Conservation (phyloP, 2,888 invertebrate genomes). For the Apotomis betuletana region DNA sequence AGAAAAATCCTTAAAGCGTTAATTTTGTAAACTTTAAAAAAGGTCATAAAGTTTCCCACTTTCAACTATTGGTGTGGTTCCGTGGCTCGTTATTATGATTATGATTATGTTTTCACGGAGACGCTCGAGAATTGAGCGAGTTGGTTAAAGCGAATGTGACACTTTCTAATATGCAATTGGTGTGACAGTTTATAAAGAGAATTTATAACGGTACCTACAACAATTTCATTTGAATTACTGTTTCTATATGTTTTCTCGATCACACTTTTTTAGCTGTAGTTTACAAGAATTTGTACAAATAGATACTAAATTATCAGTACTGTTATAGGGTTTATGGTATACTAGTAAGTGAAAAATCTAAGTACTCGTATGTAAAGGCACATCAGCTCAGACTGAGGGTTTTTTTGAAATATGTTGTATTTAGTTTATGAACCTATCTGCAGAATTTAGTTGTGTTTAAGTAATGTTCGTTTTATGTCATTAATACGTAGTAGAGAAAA, state of each 20-base stretch:
- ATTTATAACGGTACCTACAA: too few species aligned
- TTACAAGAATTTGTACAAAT: too few species aligned
- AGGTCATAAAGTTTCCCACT: neutral
- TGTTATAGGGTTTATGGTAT: too few species aligned
- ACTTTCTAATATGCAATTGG: conserved; percentile 18
- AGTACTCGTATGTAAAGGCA: too few species aligned
- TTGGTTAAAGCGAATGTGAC: conserved; percentile 12
- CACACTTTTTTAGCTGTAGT: too few species aligned
- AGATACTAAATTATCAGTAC: too few species aligned
- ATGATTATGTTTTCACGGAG: conserved; percentile 3
- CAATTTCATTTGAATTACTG: too few species aligned
- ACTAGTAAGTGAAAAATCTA: too few species aligned
- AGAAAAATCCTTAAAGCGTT: too few species aligned
- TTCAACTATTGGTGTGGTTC: conserved; percentile 10
- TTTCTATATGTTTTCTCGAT: too few species aligned
- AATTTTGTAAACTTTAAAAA: neutral
- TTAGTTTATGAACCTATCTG: neutral
- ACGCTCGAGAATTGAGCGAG: neutral
- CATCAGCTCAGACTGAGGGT: too few species aligned
- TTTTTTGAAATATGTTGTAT: too few species aligned
- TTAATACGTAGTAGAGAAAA: neutral
- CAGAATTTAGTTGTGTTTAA: neutral
- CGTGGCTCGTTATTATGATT: neutral
- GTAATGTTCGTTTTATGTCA: neutral
- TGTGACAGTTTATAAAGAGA: neutral